Percentiles rank a stretch among this genome's conserved stretches.
phyloP scores from a whole-genome alignment of 2,113 vertebrate genomes.

The Sinosuthora webbiana region DNA sequence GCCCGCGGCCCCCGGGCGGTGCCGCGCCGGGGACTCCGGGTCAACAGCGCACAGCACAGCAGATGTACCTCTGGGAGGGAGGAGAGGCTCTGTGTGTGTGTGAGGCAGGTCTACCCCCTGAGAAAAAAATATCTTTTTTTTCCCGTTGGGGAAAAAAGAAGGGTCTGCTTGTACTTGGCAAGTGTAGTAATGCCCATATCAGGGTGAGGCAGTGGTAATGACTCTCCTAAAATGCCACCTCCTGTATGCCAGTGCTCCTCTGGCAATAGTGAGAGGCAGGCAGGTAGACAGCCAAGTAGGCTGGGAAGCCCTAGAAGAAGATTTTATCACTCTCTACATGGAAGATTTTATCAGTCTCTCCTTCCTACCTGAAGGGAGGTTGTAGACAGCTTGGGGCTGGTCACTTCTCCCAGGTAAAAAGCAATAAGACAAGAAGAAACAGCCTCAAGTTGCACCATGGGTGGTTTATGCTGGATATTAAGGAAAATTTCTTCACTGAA shows the following conservation, averaged over 20 bases:
- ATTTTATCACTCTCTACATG: background rate
- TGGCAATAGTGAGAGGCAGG: background rate
- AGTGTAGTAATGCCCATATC: background rate
- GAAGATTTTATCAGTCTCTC: background rate
- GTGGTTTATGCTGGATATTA: background rate
- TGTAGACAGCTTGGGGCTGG: background rate
- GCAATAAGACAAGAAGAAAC: background rate
- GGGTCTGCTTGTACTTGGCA: background rate
- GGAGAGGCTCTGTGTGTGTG: accelerated
- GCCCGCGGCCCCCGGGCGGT: background rate
- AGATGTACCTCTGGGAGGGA: too few species aligned
- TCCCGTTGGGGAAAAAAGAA: background rate
- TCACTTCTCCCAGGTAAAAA: background rate
- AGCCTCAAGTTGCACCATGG: background rate
- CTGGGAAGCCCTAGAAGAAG: background rate
- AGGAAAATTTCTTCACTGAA: background rate
- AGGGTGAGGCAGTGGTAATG: background rate
- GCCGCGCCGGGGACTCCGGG: accelerated
- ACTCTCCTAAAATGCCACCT: background rate
- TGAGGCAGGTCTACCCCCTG: background rate
- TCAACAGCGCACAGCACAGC: background rate
- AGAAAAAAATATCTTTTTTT: background rate
- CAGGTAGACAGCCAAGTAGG: accelerated
- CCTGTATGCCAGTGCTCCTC: background rate
- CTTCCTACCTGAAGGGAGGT: background rate